Evolutionary conservation across 2,888 invertebrate genomes (phyloP).

Genomic region (Brenthis hecate): DNA sequence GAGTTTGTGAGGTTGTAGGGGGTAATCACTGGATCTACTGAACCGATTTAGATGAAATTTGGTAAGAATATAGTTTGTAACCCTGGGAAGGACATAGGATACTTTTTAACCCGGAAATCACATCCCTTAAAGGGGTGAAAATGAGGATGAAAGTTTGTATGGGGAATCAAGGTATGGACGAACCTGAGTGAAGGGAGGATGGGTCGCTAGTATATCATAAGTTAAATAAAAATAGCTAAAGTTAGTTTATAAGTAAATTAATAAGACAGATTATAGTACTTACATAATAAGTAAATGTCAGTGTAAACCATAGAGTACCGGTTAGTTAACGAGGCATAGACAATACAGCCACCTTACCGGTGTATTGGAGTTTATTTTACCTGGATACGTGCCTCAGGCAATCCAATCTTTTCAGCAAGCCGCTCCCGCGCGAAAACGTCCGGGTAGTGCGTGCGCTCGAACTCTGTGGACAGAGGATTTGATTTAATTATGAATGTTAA

Average conservation of each 20-base stretch:
- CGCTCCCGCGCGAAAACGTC: constrained; percentile 98
- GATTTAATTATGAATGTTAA: constrained; percentile 10
- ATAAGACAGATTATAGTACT: neutral
- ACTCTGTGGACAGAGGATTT: constrained; percentile 84
- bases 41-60: too few species aligned
- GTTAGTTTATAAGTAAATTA: constrained; percentile 1
- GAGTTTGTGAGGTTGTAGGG: too few species aligned
- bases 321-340: constrained; percentile 44
- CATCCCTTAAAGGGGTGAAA: too few species aligned
- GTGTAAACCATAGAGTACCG: constrained; percentile 19
- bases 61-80: too few species aligned
- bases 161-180: too few species aligned
- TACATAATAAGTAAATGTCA: constrained; percentile 6
- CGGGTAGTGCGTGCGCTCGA: constrained; percentile 98
- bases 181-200: too few species aligned
- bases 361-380: constrained; percentile 87
- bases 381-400: constrained; percentile 99
- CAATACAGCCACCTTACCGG: constrained; percentile 65
- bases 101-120: too few species aligned
- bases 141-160: too few species aligned
- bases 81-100: too few species aligned
- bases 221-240: neutral
- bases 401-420: constrained; percentile 97
- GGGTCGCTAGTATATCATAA: neutral
- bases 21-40: too few species aligned